A percentile compares a stretch with the other conserved stretches of the same genome.
phyloP scores from a whole-genome alignment of 2,888 invertebrate genomes.

The Stratiomys singularior region DNA sequence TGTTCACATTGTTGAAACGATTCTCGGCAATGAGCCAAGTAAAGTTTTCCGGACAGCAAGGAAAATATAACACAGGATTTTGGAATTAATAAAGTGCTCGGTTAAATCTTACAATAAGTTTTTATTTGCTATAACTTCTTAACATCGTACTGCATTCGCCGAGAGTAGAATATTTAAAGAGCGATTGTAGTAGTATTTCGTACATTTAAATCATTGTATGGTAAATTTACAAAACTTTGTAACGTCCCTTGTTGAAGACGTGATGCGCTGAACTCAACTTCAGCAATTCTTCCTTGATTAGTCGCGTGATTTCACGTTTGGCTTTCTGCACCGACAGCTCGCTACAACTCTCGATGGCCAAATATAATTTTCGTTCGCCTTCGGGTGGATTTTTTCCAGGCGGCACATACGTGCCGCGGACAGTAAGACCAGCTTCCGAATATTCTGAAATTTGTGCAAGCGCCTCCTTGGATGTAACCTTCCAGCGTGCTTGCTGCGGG shows the following conservation, averaged over 20 bases:
- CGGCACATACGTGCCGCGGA: constrained; percentile 95
- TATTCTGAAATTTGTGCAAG: constrained; percentile 98
- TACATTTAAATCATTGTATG: no score
- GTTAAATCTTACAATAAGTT: no score
- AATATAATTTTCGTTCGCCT: constrained; percentile 93
- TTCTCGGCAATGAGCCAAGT: no score
- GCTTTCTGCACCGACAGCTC: constrained; percentile 96
- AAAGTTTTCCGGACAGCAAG: no score
- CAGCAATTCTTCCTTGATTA: constrained; percentile 97
- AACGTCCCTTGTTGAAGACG: constrained; percentile 89
- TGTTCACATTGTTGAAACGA: no score
- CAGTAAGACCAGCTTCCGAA: constrained; percentile 98
- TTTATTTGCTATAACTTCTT: no score
- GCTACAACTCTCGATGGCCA: constrained; percentile 98
- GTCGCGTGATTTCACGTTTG: constrained; percentile 94
- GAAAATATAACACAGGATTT: no score
- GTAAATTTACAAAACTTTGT: constrained; percentile 90
- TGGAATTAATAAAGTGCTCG: no score
- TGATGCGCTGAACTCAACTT: constrained; percentile 89
- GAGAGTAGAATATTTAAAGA: no score
- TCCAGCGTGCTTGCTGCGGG: constrained; percentile 98
- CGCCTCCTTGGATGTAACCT: constrained; percentile 98
- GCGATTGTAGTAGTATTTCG: no score
- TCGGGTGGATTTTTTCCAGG: constrained; percentile 90
- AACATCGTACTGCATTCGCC: no score